Base-by-base conservation (phyloP, 1,140 invertebrate genomes). In the Ostrea edulis region DNA sequence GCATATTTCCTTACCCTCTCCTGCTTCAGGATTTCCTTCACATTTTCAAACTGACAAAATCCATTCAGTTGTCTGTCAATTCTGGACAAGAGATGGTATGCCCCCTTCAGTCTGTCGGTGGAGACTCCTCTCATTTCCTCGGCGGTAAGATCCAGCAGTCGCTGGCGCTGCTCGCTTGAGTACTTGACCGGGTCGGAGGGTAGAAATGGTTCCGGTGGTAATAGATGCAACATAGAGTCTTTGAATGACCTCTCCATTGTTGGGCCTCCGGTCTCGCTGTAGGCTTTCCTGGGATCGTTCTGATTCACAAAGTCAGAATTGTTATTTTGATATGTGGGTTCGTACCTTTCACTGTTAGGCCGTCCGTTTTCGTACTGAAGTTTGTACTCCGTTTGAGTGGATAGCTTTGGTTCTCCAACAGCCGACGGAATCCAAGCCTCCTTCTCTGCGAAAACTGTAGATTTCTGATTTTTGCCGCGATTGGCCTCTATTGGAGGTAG, bases 371-470 rank as follows among this genome's bases (percentile, higher is more conserved):
- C 65, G 84, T 86, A 88, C 9, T 86, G 85, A 20, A n/a, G 11
- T 55, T 88, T 88, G 22, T 88, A 88, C 52, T 88, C 87, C 9
- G 87, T 88, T 0, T 85, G 54, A 51, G 62, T 54, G 22, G 84
- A 54, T 68, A 86, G 85, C 68, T 35, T 68, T 11, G 87, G 84
- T 55, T 85, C 81, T 20, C 35, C 44, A 54, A 55, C 55, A 51
- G 14, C n/a, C 68, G 25, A 53, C 68, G 29, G 44, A 25, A 86
- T 35, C 87, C 87, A 88, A 11, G 87, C 51, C 81, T 89, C 89
- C 25, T 58, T 82, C 62, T 89, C n/a, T n/a, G n/a, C 89, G 86
- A 89, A 89, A 14, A 89, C 84, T 20, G 89, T 89, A 2, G 71
- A 83, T 81, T 85, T 82, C 29, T 89, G 54, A 71, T 89, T 89